Base-by-base conservation (phyloP, 2,888 invertebrate genomes). In the Amitus sp. region DNA sequence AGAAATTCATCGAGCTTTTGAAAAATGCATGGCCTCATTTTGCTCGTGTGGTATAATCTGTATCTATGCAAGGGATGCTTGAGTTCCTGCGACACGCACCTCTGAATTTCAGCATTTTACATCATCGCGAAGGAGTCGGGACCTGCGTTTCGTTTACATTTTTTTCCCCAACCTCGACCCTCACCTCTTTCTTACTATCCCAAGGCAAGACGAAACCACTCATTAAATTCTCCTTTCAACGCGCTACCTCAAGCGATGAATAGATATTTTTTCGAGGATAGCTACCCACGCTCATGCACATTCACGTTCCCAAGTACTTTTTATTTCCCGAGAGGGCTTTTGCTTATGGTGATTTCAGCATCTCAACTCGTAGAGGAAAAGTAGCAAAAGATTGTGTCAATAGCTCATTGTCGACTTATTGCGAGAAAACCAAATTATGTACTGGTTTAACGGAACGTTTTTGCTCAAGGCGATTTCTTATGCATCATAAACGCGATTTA, bases 171-270 rank as follows among this genome's bases (percentile, higher is more conserved):
- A 23, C 39, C 46, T 48, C 47, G 39, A 46, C 33, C 45, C 28
- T 23, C 34, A 42, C 46, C 47, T 49, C 33, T 23, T 28, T 43
- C n/a, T 10, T 37, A 12, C 50, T 42, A 19, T 49, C 61, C 58
- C 43, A 34, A 33, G 62, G 62, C 57, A 40, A 62, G 50, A 59
- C 55, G 63, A 62, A 60, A 56, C 58, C 54, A 61, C 68, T 68
- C 68, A 66, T 68, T 68, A 68, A 68, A 66, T 64, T 68, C 64
- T 61, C 61, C 66, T 66, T 65, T 68, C 57, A 62, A 53, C 62
- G 57, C 57, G 57, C 53, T 62, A 57, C 50, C 57, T 57, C 53
- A 47, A 57, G 57, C 54, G 50, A 52, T 62, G 62, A 62, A 58
- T 62, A 51, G 62, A 62, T 62, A 62, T 62, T 58, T 62, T 62